Evolutionary conservation across 2,888 invertebrate genomes (phyloP).

Genomic region (Luperina testacea): DNA sequence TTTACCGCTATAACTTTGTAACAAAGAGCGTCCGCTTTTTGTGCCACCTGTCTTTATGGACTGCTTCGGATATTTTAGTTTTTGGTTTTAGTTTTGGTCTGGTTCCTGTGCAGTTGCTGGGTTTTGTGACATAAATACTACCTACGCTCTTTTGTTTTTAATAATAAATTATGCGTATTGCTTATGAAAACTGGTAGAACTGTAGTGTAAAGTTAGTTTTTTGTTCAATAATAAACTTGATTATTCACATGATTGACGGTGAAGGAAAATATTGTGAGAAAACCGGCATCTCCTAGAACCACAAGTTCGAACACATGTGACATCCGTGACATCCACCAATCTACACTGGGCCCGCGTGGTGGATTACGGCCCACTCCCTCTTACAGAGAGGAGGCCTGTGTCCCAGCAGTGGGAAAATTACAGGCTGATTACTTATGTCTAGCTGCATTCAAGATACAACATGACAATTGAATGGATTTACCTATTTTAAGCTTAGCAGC

Average conservation of each 20-base stretch:
- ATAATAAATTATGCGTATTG: not conserved
- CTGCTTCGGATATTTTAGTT: slow-evolving; percentile 59
- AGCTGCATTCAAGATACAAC: not conserved
- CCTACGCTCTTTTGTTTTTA: slow-evolving; percentile 4
- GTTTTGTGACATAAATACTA: not conserved
- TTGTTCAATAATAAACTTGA: not conserved
- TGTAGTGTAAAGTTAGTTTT: not conserved
- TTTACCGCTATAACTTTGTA: slow-evolving; percentile 83
- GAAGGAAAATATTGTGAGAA: too few relatives aligned
- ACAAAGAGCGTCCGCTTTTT: slow-evolving; percentile 79
- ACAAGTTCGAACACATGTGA: too few relatives aligned
- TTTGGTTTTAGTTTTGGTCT: slow-evolving; percentile 57
- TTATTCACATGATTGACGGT: not conserved
- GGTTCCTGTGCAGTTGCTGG: slow-evolving; percentile 10
- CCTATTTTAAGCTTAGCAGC: not conserved
- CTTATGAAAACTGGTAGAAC: not conserved
- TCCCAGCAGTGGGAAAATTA: too few relatives aligned
- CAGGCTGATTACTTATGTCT: too few relatives aligned
- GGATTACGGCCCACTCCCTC: too few relatives aligned
- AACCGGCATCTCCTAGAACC: too few relatives aligned
- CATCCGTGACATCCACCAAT: too few relatives aligned
- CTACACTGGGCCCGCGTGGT: too few relatives aligned
- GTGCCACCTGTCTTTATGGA: slow-evolving; percentile 72
- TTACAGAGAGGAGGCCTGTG: too few relatives aligned
- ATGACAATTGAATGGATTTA: not conserved